A percentile compares a stretch with the other conserved stretches of the same genome.
Evolutionary conservation across 2,113 vertebrate species (phyloP).

Genomic region (Tympanuchus pallidicinctus): DNA sequence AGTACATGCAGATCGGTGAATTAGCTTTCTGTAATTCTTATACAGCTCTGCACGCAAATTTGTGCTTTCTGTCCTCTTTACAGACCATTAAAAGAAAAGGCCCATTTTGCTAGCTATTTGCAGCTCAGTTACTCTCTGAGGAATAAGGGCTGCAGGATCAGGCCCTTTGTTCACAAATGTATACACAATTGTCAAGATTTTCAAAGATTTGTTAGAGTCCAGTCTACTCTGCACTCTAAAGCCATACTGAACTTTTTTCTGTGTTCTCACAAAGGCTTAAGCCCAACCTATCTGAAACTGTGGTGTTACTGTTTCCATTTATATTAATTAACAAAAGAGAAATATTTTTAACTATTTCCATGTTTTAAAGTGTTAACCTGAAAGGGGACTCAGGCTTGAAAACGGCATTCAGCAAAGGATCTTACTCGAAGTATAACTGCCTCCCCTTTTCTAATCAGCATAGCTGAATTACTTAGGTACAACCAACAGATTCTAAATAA

Average conservation of each 20-base stretch:
- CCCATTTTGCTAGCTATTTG: not conserved
- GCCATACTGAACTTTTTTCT: not conserved
- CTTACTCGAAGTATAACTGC: not conserved
- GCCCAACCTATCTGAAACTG: not conserved
- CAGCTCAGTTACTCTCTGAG: not conserved
- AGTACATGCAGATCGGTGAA: not conserved
- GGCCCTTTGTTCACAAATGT: not conserved
- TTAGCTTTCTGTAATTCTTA: not conserved
- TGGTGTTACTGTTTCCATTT: not conserved
- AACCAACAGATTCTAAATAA: not conserved
- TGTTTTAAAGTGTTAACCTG: not conserved
- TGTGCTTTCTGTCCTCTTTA: not conserved
- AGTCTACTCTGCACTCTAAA: not conserved
- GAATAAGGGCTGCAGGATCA: constrained; percentile 2
- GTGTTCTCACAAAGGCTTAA: not conserved
- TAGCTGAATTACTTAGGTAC: not conserved
- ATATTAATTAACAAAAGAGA: not conserved
- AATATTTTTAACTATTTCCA: not conserved
- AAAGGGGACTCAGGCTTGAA: not conserved
- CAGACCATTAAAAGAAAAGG: not conserved
- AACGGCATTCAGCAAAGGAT: not conserved
- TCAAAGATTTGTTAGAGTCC: not conserved
- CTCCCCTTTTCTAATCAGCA: not conserved
- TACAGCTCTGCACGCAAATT: not conserved
- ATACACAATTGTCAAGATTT: not conserved